These are phyloP conservation scores for Australoheros scitulus DNA, from an alignment of 2,113 vertebrate species.

Conservation along the genomic window DNA sequence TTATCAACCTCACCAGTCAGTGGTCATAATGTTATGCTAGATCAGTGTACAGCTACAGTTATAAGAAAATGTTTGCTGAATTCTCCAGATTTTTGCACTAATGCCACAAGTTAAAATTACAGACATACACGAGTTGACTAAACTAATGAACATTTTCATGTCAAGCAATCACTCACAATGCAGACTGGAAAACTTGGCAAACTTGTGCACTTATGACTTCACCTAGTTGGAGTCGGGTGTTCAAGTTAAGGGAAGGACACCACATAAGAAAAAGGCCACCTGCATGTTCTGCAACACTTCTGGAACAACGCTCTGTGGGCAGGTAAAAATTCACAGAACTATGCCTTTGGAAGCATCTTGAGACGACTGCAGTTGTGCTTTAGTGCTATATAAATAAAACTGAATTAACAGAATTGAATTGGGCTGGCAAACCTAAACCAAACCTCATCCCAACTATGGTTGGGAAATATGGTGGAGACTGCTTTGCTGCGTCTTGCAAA, in stretches of 20 bases:
- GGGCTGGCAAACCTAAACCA: neutral
- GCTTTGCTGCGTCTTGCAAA: neutral
- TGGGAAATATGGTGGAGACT: rapidly evolving
- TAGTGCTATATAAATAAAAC: too few relatives aligned
- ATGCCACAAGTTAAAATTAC: too few relatives aligned
- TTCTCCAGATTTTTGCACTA: neutral
- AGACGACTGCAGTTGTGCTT: too few relatives aligned
- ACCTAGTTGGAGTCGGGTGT: neutral
- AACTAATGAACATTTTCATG: neutral
- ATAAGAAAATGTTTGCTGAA: neutral
- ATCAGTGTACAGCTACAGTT: neutral
- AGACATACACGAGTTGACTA: neutral
- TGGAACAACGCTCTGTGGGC: neutral
- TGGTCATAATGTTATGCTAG: too few relatives aligned
- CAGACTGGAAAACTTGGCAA: neutral
- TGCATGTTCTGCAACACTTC: neutral
- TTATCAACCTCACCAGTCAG: too few relatives aligned
- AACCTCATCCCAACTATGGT: neutral
- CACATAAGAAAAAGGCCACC: neutral
- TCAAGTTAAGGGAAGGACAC: too few relatives aligned
- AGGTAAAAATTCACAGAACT: neutral
- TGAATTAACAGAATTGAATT: neutral
- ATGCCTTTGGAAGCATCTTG: neutral
- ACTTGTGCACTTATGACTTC: neutral
- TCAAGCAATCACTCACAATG: neutral